Evolutionary conservation across 2,113 vertebrate genomes (phyloP).

Genomic region (Aramus guarauna): DNA sequence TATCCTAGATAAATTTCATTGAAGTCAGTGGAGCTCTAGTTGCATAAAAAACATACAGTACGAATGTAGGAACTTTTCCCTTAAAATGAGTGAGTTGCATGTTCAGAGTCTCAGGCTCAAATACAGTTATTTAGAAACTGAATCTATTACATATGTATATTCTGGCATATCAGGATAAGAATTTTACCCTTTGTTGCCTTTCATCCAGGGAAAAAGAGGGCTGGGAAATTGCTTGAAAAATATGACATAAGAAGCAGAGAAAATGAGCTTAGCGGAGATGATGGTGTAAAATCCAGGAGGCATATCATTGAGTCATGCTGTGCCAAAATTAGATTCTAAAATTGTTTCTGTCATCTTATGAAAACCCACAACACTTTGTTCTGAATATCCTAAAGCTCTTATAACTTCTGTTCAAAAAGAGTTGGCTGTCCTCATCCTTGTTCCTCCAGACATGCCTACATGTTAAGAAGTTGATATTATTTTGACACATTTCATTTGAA

Average conservation of each 20-base stretch:
- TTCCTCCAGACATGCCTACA: neutral
- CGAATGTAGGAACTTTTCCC: neutral
- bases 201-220: neutral
- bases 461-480: neutral
- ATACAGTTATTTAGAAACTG: neutral
- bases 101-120: neutral
- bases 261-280: constrained; percentile 30
- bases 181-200: neutral
- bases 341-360: constrained; percentile 15
- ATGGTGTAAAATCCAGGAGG: neutral
- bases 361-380: constrained; percentile 3
- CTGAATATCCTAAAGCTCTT: neutral
- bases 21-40: neutral
- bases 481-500: neutral
- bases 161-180: constrained; percentile 8
- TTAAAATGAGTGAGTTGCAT: neutral
- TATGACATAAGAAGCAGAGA: constrained; percentile 20
- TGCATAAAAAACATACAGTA: neutral
- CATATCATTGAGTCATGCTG: constrained; percentile 4
- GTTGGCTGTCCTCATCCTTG: neutral
- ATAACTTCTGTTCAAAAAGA: neutral
- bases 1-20: neutral
- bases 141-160: neutral
- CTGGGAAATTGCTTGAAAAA: neutral
- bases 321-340: constrained; percentile 44